Evolutionary conservation across 1,140 invertebrate genomes (phyloP).

Genomic region (Ips nitidus): DNA sequence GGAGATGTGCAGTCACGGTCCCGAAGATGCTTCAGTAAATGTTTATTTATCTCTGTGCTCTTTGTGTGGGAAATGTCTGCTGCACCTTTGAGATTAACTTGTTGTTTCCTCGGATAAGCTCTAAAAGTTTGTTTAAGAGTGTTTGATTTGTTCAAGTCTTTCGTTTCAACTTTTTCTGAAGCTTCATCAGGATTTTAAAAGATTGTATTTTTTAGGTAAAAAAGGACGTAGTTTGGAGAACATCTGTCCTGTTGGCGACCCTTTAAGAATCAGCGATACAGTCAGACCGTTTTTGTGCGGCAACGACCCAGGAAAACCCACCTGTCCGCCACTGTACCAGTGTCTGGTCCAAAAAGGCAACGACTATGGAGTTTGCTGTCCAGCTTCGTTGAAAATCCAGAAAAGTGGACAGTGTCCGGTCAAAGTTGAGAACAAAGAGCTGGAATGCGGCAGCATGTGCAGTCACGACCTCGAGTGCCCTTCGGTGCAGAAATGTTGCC

Average conservation of each 20-base stretch:
- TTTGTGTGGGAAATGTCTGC: too few species aligned
- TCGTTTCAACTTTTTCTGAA: too few species aligned
- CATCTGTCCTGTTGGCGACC: slow-evolving; percentile 76
- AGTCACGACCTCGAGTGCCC: slow-evolving; percentile 77
- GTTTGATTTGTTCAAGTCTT: too few species aligned
- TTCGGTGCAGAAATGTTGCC: slow-evolving; percentile 78
- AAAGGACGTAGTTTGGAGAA: slow-evolving; percentile 70
- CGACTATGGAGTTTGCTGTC: slow-evolving; percentile 86
- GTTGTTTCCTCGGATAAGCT: too few species aligned
- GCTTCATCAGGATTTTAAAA: too few species aligned
- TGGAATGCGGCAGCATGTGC: slow-evolving; percentile 66
- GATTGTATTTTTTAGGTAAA: slow-evolving; percentile 59
- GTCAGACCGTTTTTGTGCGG: slow-evolving; percentile 79
- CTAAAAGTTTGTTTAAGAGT: too few species aligned
- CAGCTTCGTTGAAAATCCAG: slow-evolving; percentile 70
- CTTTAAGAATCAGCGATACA: slow-evolving; percentile 76
- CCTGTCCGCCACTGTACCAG: slow-evolving; percentile 76
- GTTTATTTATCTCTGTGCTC: too few species aligned
- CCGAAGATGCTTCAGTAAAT: too few species aligned
- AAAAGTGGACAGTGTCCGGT: slow-evolving; percentile 75
- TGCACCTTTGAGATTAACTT: too few species aligned
- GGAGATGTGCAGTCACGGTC: too few species aligned
- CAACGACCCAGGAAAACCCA: slow-evolving; percentile 75
- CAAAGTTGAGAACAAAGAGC: slow-evolving; percentile 48
- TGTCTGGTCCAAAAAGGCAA: slow-evolving; percentile 76